Evolutionary conservation across 1,140 invertebrate genomes (phyloP).

Genomic region (Sarcophaga peregrina): DNA sequence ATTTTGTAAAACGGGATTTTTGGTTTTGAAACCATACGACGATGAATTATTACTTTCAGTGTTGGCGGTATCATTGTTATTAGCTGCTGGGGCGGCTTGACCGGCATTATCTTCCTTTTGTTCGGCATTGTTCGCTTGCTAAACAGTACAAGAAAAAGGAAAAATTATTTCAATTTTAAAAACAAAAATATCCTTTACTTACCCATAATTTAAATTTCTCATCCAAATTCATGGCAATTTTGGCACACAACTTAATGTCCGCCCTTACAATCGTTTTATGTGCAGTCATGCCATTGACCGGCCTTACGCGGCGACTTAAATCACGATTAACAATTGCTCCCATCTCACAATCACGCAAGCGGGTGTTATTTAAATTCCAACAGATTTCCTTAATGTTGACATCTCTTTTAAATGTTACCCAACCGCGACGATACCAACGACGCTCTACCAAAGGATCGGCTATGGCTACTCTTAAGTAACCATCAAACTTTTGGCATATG

Average conservation of each 20-base stretch:
- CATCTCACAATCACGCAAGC: constrained; percentile 87
- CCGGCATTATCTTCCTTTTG: constrained; percentile 17
- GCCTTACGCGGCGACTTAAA: constrained; percentile 89
- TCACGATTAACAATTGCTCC: constrained; percentile 95
- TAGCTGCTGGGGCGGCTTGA: background rate
- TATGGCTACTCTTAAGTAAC: constrained; percentile 95
- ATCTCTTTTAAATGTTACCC: constrained; percentile 96
- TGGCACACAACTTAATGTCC: constrained; percentile 93
- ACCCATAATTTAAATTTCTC: constrained; percentile 84
- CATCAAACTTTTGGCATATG: constrained; percentile 94
- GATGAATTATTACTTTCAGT: background rate
- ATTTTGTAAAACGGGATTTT: constrained; percentile 95
- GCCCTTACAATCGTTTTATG: constrained; percentile 91
- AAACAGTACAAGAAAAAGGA: constrained; percentile 2
- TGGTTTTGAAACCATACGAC: constrained; percentile 84
- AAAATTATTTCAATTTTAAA: background rate
- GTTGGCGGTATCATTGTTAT: background rate
- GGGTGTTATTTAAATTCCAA: constrained; percentile 97
- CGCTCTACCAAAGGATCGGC: constrained; percentile 97
- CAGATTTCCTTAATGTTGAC: constrained; percentile 99
- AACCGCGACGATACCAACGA: constrained; percentile 94
- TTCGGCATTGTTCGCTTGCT: background rate
- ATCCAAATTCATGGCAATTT: constrained; percentile 95
- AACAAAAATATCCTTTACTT: constrained; percentile 13
- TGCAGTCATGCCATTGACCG: constrained; percentile 91